These are phyloP conservation scores for Barnardius zonarius DNA, from an alignment of 2,113 vertebrate genomes.

Conservation along the genomic window DNA sequence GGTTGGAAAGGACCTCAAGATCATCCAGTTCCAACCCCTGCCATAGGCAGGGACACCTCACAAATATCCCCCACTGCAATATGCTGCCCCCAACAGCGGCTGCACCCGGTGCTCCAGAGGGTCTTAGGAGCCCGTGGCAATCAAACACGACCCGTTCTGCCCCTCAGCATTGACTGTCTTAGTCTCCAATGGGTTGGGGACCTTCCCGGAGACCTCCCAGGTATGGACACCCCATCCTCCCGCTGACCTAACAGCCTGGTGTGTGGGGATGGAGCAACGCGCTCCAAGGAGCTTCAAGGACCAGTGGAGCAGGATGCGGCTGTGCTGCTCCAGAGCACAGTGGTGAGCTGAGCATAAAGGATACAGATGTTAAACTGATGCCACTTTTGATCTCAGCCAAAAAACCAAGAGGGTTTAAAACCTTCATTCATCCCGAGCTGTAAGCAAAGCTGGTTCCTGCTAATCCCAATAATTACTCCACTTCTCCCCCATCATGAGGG, in stretches of 20 bases:
- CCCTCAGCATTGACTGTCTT: background rate
- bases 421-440: background rate
- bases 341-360: background rate
- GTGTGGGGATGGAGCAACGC: fast-evolving
- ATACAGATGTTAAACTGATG: background rate
- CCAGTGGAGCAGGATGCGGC: no score
- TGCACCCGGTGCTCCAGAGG: background rate
- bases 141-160: background rate
- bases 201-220: background rate
- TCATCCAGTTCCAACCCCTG: no score
- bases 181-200: background rate
- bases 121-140: fast-evolving
- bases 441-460: background rate
- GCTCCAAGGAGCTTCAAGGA: fast-evolving
- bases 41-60: no score
- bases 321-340: background rate
- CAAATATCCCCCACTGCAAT: background rate
- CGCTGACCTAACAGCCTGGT: fast-evolving
- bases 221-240: fast-evolving
- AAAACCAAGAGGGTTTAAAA: background rate
- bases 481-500: background rate
- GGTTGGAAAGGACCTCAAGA: no score
- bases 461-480: background rate
- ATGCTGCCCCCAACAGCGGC: background rate
- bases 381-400: background rate